A percentile compares a stretch with the other conserved stretches of the same genome.
phyloP scores from a whole-genome alignment of 2,797 vertebrate species.

The Acropternis orthonyx region DNA sequence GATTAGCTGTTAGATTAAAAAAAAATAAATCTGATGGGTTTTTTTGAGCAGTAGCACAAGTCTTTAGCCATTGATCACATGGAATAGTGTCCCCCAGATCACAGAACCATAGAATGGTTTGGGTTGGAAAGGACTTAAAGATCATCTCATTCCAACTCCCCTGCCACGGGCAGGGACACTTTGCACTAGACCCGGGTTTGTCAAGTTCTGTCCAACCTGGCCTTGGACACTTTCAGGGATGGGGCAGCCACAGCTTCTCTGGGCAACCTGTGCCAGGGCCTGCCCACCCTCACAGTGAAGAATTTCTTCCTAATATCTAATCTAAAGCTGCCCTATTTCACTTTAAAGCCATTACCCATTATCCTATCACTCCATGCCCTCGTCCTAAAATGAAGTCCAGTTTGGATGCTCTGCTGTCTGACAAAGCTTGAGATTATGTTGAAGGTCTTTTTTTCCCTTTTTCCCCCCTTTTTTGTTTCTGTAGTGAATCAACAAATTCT shows the following conservation, averaged over 20 bases:
- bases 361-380: background rate
- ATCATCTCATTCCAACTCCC: rapidly evolving
- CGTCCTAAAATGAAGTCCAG: background rate
- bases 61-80: background rate
- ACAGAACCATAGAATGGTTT: background rate
- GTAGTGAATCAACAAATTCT: background rate
- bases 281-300: rapidly evolving
- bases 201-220: background rate
- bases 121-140: background rate
- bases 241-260: background rate
- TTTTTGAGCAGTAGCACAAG: background rate
- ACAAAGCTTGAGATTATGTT: rapidly evolving
- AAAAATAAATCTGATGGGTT: background rate
- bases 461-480: background rate
- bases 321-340: background rate
- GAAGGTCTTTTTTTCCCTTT: background rate
- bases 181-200: rapidly evolving
- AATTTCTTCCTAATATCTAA: background rate
- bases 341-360: background rate
- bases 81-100: background rate
- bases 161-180: background rate
- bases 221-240: background rate
- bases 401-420: background rate
- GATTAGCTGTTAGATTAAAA: background rate
- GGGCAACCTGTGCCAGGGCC: background rate